Base-by-base conservation (phyloP, 2,888 invertebrate species). In the Aelia acuminata region DNA sequence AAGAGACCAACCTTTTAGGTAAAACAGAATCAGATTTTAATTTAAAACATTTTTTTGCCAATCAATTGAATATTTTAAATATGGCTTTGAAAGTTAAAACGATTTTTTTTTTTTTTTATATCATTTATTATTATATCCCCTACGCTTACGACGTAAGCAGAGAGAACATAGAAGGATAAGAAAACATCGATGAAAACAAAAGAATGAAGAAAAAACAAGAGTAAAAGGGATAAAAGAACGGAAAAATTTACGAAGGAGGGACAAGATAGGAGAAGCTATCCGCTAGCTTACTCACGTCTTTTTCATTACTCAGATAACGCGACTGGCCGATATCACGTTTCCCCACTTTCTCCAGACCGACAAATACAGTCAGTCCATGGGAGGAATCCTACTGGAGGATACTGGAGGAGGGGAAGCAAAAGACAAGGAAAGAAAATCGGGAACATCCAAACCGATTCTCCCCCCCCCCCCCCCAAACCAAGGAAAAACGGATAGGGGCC, bases 241-340 rank as follows among this genome's bases (percentile, higher is more conserved):
- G 43, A 80, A 80, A 80, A n/a, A 80, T 80, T 80, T 80, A 80
- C 43, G 80, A 80, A 80, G 80, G 39, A 80, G n/a, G 43, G 43
- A 80, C 80, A 80, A 80, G 80, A 80, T 80, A 18, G 31, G 1
- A 70, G 63, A 31, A 43, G 43, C 43, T 80, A 80, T 80, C 80
- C n/a, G 80, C n/a, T 80, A 80, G 80, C 80, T n/a, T 80, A 8
- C 80, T 47, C 80, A 80, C 80, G 43, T 80, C 80, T 80, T 47
- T 80, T 80, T 80, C 80, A 80, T 80, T 80, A 47, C 80, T 80
- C 80, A 80, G 80, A 80, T 80, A 80, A 80, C 80, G 80, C 43
- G 43, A 80, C 43, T 47, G 43, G 80, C 43, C 80, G 80, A 80
- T 80, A 80, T 39, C 80, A 80, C 80, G 80, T 80, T 80, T 47